Evolutionary conservation across 2,797 vertebrate genomes (phyloP).

Genomic region (Onychomys leucogaster): DNA sequence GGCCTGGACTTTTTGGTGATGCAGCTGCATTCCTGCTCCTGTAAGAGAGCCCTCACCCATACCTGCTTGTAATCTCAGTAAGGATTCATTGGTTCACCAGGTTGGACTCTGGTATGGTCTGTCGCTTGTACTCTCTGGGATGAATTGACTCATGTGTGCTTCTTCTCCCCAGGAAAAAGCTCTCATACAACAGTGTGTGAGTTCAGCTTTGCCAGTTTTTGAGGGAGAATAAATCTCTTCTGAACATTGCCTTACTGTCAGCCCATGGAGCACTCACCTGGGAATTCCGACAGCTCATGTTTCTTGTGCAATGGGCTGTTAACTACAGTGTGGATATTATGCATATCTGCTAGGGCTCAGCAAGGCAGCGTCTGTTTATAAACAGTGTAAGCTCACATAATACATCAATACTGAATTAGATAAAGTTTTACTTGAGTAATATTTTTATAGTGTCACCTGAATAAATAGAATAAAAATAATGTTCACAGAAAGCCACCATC

Average conservation of each 20-base stretch:
- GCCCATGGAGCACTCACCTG: conserved; percentile 15
- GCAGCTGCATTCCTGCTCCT: background rate
- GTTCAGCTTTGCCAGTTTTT: background rate
- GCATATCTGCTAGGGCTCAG: conserved; percentile 27
- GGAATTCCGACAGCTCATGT: conserved; percentile 59
- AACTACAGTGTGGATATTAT: conserved; percentile 57
- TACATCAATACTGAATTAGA: conserved; percentile 70
- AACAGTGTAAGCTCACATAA: conserved; percentile 73
- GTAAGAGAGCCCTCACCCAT: background rate
- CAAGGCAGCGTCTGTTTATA: conserved; percentile 67
- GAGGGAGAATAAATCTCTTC: conserved; percentile 38
- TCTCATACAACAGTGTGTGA: background rate
- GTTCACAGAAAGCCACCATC: background rate
- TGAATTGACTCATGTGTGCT: background rate
- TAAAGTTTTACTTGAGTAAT: conserved; percentile 69
- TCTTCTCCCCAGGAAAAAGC: background rate
- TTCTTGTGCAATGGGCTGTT: conserved; percentile 65
- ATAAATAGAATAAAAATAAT: conserved; percentile 52
- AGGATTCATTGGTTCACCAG: background rate
- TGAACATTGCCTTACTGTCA: background rate
- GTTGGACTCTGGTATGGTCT: background rate
- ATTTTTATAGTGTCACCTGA: conserved; percentile 63
- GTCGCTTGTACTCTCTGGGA: background rate
- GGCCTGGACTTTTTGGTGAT: too few species aligned
- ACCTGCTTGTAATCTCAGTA: background rate